Evolutionary conservation across 2,113 vertebrate genomes (phyloP).

Genomic region (Mustelus asterias): DNA sequence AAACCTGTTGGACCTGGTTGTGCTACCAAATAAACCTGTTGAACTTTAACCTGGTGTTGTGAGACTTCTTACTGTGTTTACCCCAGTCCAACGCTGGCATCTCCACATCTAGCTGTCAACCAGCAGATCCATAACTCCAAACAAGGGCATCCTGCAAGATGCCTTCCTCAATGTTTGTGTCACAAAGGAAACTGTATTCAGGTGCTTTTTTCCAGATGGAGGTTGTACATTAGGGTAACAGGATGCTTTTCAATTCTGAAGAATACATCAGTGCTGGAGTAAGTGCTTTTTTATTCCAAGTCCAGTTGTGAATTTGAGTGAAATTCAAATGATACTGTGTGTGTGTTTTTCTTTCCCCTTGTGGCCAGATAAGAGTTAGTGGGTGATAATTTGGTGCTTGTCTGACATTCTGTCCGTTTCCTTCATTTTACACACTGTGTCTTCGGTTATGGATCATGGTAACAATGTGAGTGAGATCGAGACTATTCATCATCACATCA

Average conservation of each 20-base stretch:
- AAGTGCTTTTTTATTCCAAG: conserved; percentile 1
- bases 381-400: background rate
- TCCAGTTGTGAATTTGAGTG: background rate
- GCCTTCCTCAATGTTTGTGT: background rate
- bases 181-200: background rate
- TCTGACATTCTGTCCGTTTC: background rate
- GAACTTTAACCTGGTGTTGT: too few species aligned
- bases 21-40: too few species aligned
- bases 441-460: conserved; percentile 78
- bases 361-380: background rate
- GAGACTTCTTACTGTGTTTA: too few species aligned
- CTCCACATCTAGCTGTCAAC: background rate
- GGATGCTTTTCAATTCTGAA: background rate
- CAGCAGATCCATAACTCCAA: background rate
- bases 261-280: background rate
- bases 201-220: background rate
- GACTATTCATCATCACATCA: conserved; percentile 83
- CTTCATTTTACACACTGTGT: conserved; percentile 58
- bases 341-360: background rate
- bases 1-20: too few species aligned
- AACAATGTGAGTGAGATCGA: conserved; percentile 78
- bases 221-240: background rate
- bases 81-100: too few species aligned
- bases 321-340: background rate
- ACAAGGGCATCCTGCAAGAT: background rate